These are phyloP conservation scores for Tachystola acroxantha DNA, from an alignment of 2,888 invertebrate species.

Conservation along the genomic window DNA sequence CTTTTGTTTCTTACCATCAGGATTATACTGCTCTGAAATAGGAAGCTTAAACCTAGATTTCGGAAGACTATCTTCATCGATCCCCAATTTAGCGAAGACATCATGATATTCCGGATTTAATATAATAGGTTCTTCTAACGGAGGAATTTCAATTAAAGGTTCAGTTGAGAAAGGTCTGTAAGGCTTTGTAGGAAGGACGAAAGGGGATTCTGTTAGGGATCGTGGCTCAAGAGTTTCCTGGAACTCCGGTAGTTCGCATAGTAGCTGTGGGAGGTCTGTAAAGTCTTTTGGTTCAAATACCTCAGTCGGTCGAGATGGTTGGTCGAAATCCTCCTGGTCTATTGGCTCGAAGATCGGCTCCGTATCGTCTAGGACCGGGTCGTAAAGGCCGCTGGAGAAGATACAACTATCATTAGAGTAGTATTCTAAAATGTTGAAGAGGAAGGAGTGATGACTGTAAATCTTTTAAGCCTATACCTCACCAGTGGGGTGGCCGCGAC, in stretches of 20 bases:
- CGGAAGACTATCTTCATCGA: constrained; percentile 29
- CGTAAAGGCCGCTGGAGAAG: constrained; percentile 62
- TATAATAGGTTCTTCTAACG: constrained; percentile 58
- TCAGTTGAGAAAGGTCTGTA: constrained; percentile 60
- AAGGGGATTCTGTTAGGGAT: constrained; percentile 47
- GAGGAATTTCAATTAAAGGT: constrained; percentile 42
- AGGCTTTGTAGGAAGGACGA: constrained; percentile 36
- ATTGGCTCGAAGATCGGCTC: constrained; percentile 53
- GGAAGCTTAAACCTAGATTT: constrained; percentile 53
- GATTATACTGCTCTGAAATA: constrained; percentile 57
- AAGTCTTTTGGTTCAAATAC: constrained; percentile 39
- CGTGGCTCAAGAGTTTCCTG: constrained; percentile 26
- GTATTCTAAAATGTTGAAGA: too few species aligned
- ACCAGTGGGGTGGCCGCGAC: too few species aligned
- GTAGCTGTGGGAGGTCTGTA: constrained; percentile 21
- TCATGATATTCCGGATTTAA: constrained; percentile 53
- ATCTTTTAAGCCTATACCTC: too few species aligned
- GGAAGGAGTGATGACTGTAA: too few species aligned
- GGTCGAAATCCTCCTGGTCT: constrained; percentile 61
- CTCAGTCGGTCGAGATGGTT: constrained; percentile 58
- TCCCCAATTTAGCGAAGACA: constrained; percentile 31
- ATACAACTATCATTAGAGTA: too few species aligned
- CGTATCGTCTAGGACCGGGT: constrained; percentile 60
- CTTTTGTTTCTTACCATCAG: constrained; percentile 32
- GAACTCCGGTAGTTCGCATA: constrained; percentile 5